Base-by-base conservation (phyloP, 2,113 vertebrate species). In the Anarrhichthys ocellatus region DNA sequence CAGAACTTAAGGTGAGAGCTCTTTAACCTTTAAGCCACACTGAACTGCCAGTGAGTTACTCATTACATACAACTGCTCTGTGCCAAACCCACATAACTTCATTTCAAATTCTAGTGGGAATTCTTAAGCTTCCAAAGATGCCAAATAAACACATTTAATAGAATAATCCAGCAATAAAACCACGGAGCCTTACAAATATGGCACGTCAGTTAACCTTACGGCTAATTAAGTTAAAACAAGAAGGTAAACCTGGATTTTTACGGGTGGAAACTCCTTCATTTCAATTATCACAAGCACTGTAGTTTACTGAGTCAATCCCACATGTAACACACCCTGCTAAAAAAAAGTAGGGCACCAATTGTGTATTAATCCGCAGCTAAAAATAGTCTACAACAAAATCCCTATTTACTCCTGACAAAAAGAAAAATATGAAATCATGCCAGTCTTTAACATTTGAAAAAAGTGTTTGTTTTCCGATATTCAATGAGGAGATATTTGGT, bases 401-500 rank as follows among this genome's bases (percentile, higher is more conserved):
- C 15, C 17, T 1, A 34, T 76, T 27, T 22, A 22, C 18, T 42
- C n/a, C 34, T 54, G 56, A 62, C 18, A 9, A 10, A 32, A 36
- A 32, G 0, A 24, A 52, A 22, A 40, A 40, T 14, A 29, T 56
- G 13, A 17, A 27, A 6, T 17, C 18, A 17, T 10, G 6, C 8
- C 10, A 27, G n/a, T 8, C 24, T 68, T 66, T 24, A 58, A 77
- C 24, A n/a, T 66, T 42, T 36, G 3, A 3, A 42, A 44, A 64
- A 48, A 46, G 14, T 9, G 15, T 50, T 20, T 50, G 20, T 22
- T 38, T 38, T 22, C 14, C 14, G 2, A 15, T 8, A 67, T 29
- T 68, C 2, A 42, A 32, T 44, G 56, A 38, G 14, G 6, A 50
- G 52, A 62, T 76, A 27, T 76, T 76, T 81, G 5, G 10, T 46